Evolutionary conservation across 2,113 vertebrate species (phyloP), one percentile per base, ranked within the genome.

Genomic region (Gadus macrocephalus): DNA sequence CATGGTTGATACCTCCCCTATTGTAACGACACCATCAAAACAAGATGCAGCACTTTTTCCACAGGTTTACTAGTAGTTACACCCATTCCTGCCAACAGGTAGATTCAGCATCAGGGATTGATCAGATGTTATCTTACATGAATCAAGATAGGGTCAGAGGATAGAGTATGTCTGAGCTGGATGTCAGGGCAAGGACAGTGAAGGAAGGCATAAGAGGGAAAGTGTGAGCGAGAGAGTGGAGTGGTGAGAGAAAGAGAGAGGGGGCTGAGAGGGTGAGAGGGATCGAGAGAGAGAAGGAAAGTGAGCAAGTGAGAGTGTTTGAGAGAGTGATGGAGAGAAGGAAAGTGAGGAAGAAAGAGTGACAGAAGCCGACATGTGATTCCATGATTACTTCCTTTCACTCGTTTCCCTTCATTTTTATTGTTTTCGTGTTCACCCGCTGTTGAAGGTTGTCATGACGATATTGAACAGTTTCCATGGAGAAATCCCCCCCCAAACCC

Each of bases 381-480:
- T 72, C 72, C 67, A 12, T 66, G 42, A 79, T 79, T 69, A 72
- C 69, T 75, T 66, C 64, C 81, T 75, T 82, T 82, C 70, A 85
- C 15, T 79, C 74, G 66, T 83, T 81, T 78, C 76, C 79, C 73
- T 74, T 64, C 73, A 55, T 72, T 17, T 58, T 81, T 78, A 69
- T 76, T 67, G 60, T 81, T 76, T 78, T 70, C 42, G 28, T 77
- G 83, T 84, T 83, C 80, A 79, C 70, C 77, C 82, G 82, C 81
- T 31, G 68, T 81, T 85, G 79, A 77, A 73, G 79, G 92, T 93
- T 91, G 90, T 90, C 90, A 92, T 92, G 92, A 89, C 82, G 73
- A 92, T 91, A 75, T 76, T 77, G 88, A 91, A 87, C 76, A 71
- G 91, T 93, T 92, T 89, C 92, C 90, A 91, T 92, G 90, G 90